Percentiles rank a stretch among this genome's conserved stretches.
Evolutionary conservation across 64 coral and sea anemone genomes (phyloP).

Genomic region (Astreopora myriophthalma): DNA sequence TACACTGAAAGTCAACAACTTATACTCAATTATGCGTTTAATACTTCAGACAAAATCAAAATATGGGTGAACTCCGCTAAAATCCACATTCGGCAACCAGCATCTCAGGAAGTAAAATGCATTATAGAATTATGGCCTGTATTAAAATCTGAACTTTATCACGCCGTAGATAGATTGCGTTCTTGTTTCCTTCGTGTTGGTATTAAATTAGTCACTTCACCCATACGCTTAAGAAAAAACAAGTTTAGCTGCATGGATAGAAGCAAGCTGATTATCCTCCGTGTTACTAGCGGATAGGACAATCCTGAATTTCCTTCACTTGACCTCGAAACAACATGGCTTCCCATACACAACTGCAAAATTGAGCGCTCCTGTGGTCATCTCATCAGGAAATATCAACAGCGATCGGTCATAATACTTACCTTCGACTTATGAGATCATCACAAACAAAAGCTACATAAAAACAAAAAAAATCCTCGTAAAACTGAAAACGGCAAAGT

Average conservation of each 20-base stretch:
- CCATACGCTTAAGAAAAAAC: neutral
- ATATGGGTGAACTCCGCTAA: neutral
- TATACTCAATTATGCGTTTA: neutral
- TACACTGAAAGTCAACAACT: neutral
- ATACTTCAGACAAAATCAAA: neutral
- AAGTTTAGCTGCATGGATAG: neutral
- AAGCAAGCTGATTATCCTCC: neutral
- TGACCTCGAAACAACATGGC: conserved; percentile 47
- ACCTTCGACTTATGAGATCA: conserved; percentile 20
- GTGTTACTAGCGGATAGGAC: neutral
- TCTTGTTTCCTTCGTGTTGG: neutral
- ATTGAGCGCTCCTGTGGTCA: neutral
- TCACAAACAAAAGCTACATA: neutral
- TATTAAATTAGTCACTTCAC: neutral
- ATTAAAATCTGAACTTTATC: neutral
- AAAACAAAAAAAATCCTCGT: conserved; percentile 28
- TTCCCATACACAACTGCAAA: conserved; percentile 34
- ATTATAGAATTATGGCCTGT: neutral
- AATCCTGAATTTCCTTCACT: neutral
- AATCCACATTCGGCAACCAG: neutral
- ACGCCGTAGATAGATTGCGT: neutral
- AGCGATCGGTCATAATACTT: neutral
- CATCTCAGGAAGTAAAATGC: neutral
- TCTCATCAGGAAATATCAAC: neutral
- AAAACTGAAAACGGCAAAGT: conserved; percentile 44